Conservation (phyloP, 1,140 invertebrate genomes). For the Bombus sylvicola region DNA sequence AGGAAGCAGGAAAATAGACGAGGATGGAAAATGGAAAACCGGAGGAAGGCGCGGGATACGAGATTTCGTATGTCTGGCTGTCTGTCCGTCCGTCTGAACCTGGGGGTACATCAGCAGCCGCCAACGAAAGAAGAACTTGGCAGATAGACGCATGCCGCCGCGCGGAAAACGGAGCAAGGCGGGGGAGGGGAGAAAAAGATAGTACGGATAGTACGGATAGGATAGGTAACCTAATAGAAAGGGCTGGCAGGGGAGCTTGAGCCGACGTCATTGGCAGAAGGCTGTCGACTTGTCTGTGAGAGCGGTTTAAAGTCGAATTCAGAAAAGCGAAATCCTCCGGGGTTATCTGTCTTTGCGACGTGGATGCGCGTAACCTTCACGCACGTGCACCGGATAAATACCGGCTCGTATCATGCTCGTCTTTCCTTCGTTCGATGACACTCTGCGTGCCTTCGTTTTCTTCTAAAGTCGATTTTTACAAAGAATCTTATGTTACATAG, state of each 20-base stretch:
- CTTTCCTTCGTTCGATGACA: constrained; percentile 23
- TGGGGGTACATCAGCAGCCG: constrained; percentile 76
- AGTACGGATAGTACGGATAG: constrained; percentile 69
- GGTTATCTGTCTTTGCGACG: constrained; percentile 50
- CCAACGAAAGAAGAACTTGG: constrained; percentile 64
- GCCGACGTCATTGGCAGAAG: constrained; percentile 80
- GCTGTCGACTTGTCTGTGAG: constrained; percentile 73
- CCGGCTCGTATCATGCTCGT: constrained; percentile 2
- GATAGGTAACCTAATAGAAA: constrained; percentile 80
- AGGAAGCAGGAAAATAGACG: constrained; percentile 3
- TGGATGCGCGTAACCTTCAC: constrained; percentile 56
- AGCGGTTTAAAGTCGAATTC: constrained; percentile 78
- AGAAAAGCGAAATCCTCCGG: constrained; percentile 74
- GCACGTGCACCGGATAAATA: constrained; percentile 53
- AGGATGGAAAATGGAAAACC: constrained; percentile 23
- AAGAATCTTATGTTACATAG: no score
- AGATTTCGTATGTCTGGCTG: constrained; percentile 65
- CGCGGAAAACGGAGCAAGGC: constrained; percentile 10
- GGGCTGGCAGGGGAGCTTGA: constrained; percentile 65
- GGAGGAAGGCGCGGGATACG: constrained; percentile 56
- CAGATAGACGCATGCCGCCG: constrained; percentile 61
- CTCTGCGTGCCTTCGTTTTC: background rate
- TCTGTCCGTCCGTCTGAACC: constrained; percentile 67
- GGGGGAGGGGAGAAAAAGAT: constrained; percentile 9
- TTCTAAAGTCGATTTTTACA: background rate